These are phyloP conservation scores for Brenthis hecate DNA, from an alignment of 2,888 invertebrate species.

Conservation along the genomic window DNA sequence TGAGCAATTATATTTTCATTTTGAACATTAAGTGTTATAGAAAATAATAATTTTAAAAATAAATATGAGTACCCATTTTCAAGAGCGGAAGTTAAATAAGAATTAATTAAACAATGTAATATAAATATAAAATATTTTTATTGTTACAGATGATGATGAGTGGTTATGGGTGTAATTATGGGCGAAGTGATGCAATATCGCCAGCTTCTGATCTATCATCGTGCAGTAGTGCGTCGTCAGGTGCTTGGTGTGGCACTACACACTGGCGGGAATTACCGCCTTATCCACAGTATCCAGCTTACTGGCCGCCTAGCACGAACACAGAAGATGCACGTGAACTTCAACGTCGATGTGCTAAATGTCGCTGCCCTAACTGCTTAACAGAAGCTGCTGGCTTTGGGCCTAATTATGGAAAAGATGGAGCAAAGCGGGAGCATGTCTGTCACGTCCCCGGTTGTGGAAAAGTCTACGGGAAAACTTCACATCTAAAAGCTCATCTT, in stretches of 20 bases:
- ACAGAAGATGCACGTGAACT: constrained; percentile 79
- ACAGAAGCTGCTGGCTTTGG: constrained; percentile 89
- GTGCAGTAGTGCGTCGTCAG: constrained; percentile 72
- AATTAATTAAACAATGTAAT: background rate
- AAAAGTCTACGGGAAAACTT: constrained; percentile 95
- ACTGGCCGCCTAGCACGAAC: constrained; percentile 72
- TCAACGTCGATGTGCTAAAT: constrained; percentile 88
- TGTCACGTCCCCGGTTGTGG: constrained; percentile 94
- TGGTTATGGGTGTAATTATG: constrained; percentile 70
- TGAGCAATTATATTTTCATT: background rate
- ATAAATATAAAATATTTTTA: constrained; percentile 12
- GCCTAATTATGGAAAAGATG: constrained; percentile 87
- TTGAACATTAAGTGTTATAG: background rate
- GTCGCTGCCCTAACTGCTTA: constrained; percentile 91
- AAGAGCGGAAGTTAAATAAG: background rate
- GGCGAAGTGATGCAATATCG: constrained; percentile 79
- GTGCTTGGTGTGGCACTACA: constrained; percentile 63
- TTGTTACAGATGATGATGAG: constrained; percentile 75
- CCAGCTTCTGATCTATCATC: constrained; percentile 72
- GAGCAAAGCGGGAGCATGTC: constrained; percentile 90
- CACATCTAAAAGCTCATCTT: constrained; percentile 95
- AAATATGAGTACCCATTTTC: too few species aligned
- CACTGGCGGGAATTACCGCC: constrained; percentile 69
- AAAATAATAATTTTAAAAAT: background rate
- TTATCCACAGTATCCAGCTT: constrained; percentile 75